A percentile compares a stretch with the other conserved stretches of the same genome.
These are phyloP conservation scores for Brevimyrus niger DNA, from an alignment of 2,113 vertebrate species.

Conservation along the genomic window DNA sequence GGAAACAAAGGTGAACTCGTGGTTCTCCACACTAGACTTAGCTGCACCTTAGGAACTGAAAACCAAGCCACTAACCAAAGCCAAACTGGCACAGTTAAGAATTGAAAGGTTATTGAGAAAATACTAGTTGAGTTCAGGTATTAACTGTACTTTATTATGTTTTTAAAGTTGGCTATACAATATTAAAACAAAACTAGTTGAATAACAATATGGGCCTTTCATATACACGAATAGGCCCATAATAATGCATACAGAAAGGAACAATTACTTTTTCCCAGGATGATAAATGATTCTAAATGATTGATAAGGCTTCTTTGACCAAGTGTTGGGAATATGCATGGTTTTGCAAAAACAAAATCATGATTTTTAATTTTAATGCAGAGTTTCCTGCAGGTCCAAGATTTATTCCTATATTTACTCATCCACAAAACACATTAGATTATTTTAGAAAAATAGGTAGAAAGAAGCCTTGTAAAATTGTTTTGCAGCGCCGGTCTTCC, in stretches of 20 bases:
- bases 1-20: not conserved
- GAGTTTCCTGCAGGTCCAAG: not conserved
- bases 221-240: no score
- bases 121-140: not conserved
- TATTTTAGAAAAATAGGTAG: not conserved
- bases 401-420: not conserved
- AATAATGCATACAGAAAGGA: not conserved
- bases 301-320: not conserved
- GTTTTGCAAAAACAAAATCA: not conserved
- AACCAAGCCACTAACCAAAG: not conserved
- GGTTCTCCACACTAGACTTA: not conserved
- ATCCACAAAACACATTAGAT: not conserved
- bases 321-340: not conserved
- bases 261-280: not conserved
- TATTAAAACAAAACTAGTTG: not conserved
- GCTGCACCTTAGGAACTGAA: not conserved
- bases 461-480: not conserved
- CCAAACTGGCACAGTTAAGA: not conserved
- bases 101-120: not conserved
- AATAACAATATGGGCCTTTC: no score
- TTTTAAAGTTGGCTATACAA: not conserved
- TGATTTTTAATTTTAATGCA: not conserved
- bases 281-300: not conserved
- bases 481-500: not conserved
- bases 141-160: not conserved